A percentile compares a stretch with the other conserved stretches of the same genome.
Conservation (phyloP, 1,140 invertebrate genomes). For the Drosophila obscura region DNA sequence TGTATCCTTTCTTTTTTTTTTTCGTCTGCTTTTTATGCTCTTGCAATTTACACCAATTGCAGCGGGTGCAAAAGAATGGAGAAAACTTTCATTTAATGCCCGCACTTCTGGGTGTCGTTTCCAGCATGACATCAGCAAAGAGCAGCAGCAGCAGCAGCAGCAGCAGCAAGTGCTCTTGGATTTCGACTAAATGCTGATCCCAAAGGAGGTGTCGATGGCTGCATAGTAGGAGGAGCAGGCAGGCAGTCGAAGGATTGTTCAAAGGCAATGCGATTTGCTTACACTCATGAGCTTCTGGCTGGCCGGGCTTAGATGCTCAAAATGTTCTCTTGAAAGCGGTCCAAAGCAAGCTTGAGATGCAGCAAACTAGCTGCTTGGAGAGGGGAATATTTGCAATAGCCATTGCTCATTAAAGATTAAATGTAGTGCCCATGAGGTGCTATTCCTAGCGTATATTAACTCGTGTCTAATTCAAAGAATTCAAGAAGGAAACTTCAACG, state of each 20-base stretch:
- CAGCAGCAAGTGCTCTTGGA: slow-evolving; percentile 50
- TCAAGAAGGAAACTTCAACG: too few species aligned
- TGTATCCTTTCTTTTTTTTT: not conserved
- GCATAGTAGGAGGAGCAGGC: not conserved
- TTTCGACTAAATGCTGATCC: slow-evolving; percentile 71
- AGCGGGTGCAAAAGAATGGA: slow-evolving; percentile 27
- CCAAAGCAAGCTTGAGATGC: not conserved
- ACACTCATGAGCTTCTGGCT: not conserved
- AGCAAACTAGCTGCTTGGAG: not conserved
- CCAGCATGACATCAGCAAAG: slow-evolving; percentile 55
- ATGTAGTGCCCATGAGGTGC: too few species aligned
- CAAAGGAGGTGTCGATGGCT: slow-evolving; percentile 26
- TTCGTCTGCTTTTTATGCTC: slow-evolving; percentile 51
- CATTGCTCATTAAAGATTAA: too few species aligned
- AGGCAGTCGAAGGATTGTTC: slow-evolving; percentile 1
- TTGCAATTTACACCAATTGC: slow-evolving; percentile 74
- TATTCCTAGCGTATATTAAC: too few species aligned
- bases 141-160: slow-evolving; percentile 16
- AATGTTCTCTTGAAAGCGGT: slow-evolving; percentile 9
- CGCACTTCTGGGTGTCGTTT: slow-evolving; percentile 74
- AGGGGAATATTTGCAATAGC: too few species aligned
- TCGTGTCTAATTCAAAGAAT: too few species aligned
- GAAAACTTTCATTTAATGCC: slow-evolving; percentile 68
- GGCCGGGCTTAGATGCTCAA: slow-evolving; percentile 10
- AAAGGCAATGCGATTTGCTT: slow-evolving; percentile 32